Evolutionary conservation across 2,888 invertebrate genomes (phyloP).

Genomic region (Cloeon dipterum): DNA sequence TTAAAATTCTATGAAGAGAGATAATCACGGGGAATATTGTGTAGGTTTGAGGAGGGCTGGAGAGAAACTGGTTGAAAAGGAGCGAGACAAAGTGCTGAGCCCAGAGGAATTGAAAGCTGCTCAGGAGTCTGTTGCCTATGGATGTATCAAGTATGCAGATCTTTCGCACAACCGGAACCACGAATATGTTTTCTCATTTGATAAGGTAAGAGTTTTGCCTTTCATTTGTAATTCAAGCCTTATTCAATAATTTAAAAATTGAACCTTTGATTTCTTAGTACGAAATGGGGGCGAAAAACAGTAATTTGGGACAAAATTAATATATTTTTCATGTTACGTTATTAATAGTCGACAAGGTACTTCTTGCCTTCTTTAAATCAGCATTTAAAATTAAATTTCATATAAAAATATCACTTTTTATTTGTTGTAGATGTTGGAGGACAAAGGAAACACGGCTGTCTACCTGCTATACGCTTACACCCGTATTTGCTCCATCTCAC

Average conservation of each 20-base stretch:
- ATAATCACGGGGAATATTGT: not conserved
- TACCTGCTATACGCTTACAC: conserved; percentile 89
- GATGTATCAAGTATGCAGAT: conserved; percentile 97
- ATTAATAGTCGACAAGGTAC: no score
- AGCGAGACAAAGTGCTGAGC: conserved; percentile 58
- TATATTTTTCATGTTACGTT: no score
- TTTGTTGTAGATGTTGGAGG: conserved; percentile 88
- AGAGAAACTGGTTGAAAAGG: conserved; percentile 70
- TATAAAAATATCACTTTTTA: no score
- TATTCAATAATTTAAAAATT: not conserved
- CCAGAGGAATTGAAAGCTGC: conserved; percentile 58
- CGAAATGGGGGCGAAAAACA: no score
- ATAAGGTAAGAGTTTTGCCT: conserved; percentile 36
- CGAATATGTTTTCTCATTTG: conserved; percentile 95
- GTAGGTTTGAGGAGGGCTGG: conserved; percentile 46
- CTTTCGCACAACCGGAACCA: conserved; percentile 76
- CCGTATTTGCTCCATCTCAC: conserved; percentile 74
- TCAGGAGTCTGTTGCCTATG: conserved; percentile 84
- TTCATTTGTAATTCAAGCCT: no score
- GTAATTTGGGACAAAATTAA: no score
- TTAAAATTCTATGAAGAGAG: not conserved
- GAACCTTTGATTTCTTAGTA: not conserved
- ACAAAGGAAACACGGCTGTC: conserved; percentile 96
- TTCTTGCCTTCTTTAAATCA: no score
- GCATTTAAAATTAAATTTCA: no score